Evolutionary conservation across 2,113 vertebrate genomes (phyloP).

Genomic region (Globicephala melas): DNA sequence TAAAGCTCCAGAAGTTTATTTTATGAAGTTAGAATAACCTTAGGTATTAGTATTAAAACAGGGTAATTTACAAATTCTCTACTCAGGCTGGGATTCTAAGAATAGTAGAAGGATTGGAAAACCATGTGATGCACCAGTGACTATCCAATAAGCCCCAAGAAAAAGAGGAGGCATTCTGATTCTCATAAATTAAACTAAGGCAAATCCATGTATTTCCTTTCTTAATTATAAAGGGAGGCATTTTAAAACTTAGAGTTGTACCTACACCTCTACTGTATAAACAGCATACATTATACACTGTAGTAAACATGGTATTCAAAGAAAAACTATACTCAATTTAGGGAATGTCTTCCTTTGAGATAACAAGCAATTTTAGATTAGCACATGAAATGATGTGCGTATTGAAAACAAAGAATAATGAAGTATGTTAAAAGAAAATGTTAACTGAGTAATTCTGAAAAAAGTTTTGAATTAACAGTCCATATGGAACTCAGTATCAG

Average conservation of each 20-base stretch:
- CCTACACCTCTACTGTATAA: neutral
- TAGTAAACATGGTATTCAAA: neutral
- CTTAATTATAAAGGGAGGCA: neutral
- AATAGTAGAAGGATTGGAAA: neutral
- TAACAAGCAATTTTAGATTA: neutral
- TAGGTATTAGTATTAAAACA: neutral
- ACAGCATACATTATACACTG: neutral
- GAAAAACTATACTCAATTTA: constrained; percentile 21
- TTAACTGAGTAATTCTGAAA: constrained; percentile 38
- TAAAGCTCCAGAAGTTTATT: constrained; percentile 4
- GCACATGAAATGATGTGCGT: neutral
- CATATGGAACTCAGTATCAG: neutral
- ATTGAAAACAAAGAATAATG: neutral
- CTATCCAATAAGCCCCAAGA: neutral
- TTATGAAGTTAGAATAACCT: neutral
- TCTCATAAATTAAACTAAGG: neutral
- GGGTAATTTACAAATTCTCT: neutral
- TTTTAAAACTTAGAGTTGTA: neutral
- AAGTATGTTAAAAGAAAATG: constrained; percentile 2
- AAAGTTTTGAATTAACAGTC: neutral
- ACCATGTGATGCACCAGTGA: neutral
- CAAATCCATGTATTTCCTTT: neutral
- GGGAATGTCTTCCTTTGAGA: neutral
- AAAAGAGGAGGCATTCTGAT: neutral
- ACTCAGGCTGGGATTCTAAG: neutral